Base-by-base conservation (phyloP, 2,113 vertebrate species). In the Oncorhynchus gorbuscha region DNA sequence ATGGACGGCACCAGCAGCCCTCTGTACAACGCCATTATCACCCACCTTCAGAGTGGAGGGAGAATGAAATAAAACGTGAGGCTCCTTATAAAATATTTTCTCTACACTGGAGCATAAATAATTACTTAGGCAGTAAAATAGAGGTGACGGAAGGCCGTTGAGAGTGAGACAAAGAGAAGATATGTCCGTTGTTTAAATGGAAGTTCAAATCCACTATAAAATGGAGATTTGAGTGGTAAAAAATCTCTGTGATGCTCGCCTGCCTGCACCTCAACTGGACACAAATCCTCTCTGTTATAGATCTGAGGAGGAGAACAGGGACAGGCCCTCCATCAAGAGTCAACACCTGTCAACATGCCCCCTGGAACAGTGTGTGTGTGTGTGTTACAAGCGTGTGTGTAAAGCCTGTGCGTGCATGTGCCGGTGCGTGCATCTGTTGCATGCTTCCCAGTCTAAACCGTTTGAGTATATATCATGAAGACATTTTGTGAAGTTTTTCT, bases 281-380 rank as follows among this genome's bases (percentile, higher is more conserved):
- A 87, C 87, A 87, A 83, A 87, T 91, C 84, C 81, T 84, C 79
- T 75, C 72, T 59, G 82, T 83, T 85, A 87, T 87, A 87, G 87
- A 90, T 88, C 85, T 86, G 84, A 75, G 68, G 2, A 72, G 81
- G 81, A 78, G 45, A 28, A 83, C 82, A 83, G 77, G 83, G 84
- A 82, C 83, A 72, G 83, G 39, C 39, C 39, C 2, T 45, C 9
- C 39, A 45, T 45, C 39, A 45, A 45, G 39, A 45, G 39, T 45
- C 39, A 45, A 45, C 39, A 45, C 9, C 9, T 45, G 39, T 45
- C 39, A 45, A 45, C 9, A 45, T 45, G 9, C 9, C 39, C 9
- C 8, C 39, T 45, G 9, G 2, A 45, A 45, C 72, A 76, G 35
- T 0, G 68, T 9, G 66, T 45, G 35, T 39, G 39, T 45, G 39